Base-by-base conservation (phyloP, 2,797 vertebrate species). In the Peromyscus attwateri region DNA sequence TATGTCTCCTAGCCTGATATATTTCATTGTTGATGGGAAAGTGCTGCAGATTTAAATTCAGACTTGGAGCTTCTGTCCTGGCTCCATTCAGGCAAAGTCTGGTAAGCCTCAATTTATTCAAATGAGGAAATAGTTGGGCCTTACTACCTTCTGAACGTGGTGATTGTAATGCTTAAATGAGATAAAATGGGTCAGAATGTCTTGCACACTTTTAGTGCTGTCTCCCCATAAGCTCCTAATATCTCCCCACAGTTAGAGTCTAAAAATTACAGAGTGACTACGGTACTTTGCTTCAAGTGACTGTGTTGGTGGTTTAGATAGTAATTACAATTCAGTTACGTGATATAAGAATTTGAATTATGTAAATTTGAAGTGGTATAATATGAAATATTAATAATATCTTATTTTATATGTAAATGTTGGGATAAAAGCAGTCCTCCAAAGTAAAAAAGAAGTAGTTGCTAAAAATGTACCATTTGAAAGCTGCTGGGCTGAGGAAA, bases 311-410 rank as follows among this genome's bases (percentile, higher is more conserved):
- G 37, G 81, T 82, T 92, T 88, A 79, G 71, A 92, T 1, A 57
- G 79, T 52, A 89, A 95, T 80, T 80, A 49, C 37, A 87, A 66
- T n/a, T 95, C 17, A 17, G 37, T 92, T 79, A 92, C 0, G 60
- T 77, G 37, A 43, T 11, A 83, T 71, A 76, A 40, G 46, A 91
- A 94, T 71, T 31, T 84, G 76, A 87, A 92, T 95, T 94, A 94
- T 92, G 85, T 91, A 92, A 94, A 97, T 91, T 46, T 91, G 49
- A 95, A 96, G 66, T 60, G 19, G n/a, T 31, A 3, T 17, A 87
- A 90, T 66, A 91, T 84, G 77, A 98, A 91, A 93, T 94, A 89
- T 88, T 92, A 95, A 91, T 95, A 90, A 75, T 40, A 23, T 43
- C 71, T 94, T 83, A 85, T 82, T 97, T 95, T 91, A 68, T 80